Evolutionary conservation across 2,113 vertebrate genomes (phyloP).

Genomic region (Poeciliopsis occidentalis): DNA sequence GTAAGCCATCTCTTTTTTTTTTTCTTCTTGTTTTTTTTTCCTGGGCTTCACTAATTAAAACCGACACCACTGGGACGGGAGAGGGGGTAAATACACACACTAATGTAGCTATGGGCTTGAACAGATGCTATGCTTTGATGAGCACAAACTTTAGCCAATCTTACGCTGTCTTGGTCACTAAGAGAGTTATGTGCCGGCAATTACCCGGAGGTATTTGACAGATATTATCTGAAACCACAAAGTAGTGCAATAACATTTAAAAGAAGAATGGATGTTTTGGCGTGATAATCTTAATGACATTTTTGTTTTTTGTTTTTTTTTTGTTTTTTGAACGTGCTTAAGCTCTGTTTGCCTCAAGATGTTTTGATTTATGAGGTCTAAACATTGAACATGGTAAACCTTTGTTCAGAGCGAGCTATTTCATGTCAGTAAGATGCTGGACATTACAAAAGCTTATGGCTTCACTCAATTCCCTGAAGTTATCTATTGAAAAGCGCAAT

Average conservation of each 20-base stretch:
- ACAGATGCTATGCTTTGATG: constrained; percentile 75
- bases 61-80: constrained; percentile 54
- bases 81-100: constrained; percentile 23
- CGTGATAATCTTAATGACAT: neutral
- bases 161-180: constrained; percentile 45
- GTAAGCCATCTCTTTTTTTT: constrained; percentile 58
- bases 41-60: constrained; percentile 74
- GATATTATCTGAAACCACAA: constrained; percentile 23
- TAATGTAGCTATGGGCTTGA: constrained; percentile 54
- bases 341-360: neutral
- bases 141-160: constrained; percentile 58
- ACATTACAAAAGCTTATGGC: too few species aligned
- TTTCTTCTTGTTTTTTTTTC: too few species aligned
- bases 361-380: neutral
- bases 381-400: neutral
- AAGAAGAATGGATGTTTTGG: neutral
- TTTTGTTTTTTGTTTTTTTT: neutral
- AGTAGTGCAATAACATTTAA: neutral
- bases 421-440: neutral
- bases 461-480: too few species aligned
- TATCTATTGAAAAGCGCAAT: too few species aligned
- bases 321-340: neutral
- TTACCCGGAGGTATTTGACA: constrained; percentile 31
- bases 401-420: neutral
- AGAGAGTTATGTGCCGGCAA: constrained; percentile 46